Evolutionary conservation across 2,888 invertebrate species (phyloP).

Genomic region (Lordiphosa fenestrarum): DNA sequence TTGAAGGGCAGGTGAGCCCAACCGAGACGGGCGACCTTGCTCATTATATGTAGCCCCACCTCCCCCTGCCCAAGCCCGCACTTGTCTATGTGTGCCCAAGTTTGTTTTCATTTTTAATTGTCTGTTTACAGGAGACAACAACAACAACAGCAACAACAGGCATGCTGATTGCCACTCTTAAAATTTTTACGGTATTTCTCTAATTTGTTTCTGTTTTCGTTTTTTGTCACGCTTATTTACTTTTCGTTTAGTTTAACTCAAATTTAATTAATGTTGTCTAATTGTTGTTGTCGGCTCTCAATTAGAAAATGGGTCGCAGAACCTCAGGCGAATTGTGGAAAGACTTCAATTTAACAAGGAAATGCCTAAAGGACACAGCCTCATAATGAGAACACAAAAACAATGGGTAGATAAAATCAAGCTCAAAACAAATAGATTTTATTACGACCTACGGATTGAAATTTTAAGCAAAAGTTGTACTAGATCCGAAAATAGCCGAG

Average conservation of each 20-base stretch:
- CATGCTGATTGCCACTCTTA: conserved; percentile 48
- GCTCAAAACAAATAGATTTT: too few species aligned
- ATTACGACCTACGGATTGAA: too few species aligned
- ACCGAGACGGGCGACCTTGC: conserved; percentile 47
- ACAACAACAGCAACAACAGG: conserved; percentile 11
- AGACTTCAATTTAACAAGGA: too few species aligned
- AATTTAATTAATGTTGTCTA: conserved; percentile 8
- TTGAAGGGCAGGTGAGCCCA: conserved; percentile 60
- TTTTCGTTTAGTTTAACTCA: conserved; percentile 32
- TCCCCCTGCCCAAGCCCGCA: not conserved
- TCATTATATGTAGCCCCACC: conserved; percentile 36
- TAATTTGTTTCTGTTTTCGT: conserved; percentile 17
- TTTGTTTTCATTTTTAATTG: conserved; percentile 47
- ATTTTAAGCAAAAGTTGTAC: too few species aligned
- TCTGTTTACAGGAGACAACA: conserved; percentile 41
- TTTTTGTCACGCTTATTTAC: conserved; percentile 35
- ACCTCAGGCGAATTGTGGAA: too few species aligned
- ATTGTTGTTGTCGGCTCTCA: conserved; percentile 11
- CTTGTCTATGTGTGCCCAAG: conserved; percentile 9
- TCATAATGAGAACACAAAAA: too few species aligned
- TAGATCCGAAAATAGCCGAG: too few species aligned
- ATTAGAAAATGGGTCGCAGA: not conserved
- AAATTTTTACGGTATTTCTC: conserved; percentile 23
- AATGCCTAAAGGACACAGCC: too few species aligned
- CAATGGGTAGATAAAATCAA: too few species aligned